Conservation (phyloP, 2,888 invertebrate genomes). For the Caenorhabditis sp. region DNA sequence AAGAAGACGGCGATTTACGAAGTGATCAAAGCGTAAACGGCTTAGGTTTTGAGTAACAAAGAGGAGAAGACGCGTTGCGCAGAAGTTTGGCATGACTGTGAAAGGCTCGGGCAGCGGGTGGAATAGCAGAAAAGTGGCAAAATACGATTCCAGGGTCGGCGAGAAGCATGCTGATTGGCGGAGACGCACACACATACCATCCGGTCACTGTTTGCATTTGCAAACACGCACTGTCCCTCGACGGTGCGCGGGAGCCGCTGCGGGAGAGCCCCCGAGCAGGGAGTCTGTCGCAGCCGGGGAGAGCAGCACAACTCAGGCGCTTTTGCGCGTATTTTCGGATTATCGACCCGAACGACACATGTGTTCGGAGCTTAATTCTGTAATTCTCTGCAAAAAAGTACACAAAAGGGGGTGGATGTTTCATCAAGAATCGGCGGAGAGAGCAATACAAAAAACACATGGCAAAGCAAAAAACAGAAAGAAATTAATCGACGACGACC, state of each 20-base stretch:
- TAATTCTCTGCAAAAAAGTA: slow-evolving; percentile 49
- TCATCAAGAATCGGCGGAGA: too few species aligned
- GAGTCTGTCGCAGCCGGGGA: slow-evolving; percentile 7
- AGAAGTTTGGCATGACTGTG: slow-evolving; percentile 45
- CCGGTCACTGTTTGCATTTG: slow-evolving; percentile 54
- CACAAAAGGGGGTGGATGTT: slow-evolving; percentile 31
- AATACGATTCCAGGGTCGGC: slow-evolving; percentile 47
- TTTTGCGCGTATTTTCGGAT: slow-evolving; percentile 52
- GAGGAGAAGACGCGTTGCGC: slow-evolving; percentile 10
- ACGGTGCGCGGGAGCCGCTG: slow-evolving; percentile 29
- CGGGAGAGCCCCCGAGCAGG: slow-evolving; percentile 18
- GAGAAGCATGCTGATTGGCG: slow-evolving; percentile 46
- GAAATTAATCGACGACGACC: slow-evolving; percentile 21
- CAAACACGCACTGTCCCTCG: slow-evolving; percentile 29
- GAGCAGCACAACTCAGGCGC: slow-evolving; percentile 39
- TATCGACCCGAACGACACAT: slow-evolving; percentile 54
- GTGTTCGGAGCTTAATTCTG: slow-evolving; percentile 55
- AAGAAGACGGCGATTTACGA: too few species aligned
- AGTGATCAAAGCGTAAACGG: too few species aligned
- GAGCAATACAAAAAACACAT: neutral
- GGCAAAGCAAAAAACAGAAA: neutral
- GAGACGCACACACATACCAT: slow-evolving; percentile 49
- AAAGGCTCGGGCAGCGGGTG: slow-evolving; percentile 33
- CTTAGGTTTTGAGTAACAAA: neutral
- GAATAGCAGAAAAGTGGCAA: slow-evolving; percentile 55